Evolutionary conservation across 2,888 invertebrate genomes (phyloP).

Genomic region (Mechanitis mazaeus): DNA sequence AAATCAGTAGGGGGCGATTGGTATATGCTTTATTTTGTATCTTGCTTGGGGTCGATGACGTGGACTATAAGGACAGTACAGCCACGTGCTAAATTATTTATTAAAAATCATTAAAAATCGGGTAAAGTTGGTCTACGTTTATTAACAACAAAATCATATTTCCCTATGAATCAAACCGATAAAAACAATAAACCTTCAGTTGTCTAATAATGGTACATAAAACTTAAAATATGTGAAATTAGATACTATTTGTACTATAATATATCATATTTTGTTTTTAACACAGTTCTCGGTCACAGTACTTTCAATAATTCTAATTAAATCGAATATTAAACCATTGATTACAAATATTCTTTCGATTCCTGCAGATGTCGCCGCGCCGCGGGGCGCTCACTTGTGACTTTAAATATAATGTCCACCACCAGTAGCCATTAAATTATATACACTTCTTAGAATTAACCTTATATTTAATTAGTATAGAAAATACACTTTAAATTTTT

Average conservation of each 20-base stretch:
- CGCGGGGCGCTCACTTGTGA: constrained; percentile 41
- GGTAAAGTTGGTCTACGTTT: too few relatives aligned
- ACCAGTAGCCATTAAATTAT: constrained; percentile 46
- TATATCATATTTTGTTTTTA: constrained; percentile 2
- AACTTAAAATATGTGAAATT: background rate
- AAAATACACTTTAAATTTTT: too few relatives aligned
- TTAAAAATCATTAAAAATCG: background rate
- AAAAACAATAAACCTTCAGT: too few relatives aligned
- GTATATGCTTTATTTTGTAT: constrained; percentile 54
- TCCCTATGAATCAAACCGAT: too few relatives aligned
- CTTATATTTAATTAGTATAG: background rate
- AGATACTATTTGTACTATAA: constrained; percentile 13
- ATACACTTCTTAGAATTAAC: constrained; percentile 16
- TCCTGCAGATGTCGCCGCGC: constrained; percentile 59
- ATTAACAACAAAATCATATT: too few relatives aligned
- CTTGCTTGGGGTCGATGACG: constrained; percentile 42
- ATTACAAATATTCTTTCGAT: constrained; percentile 55
- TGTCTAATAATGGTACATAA: too few relatives aligned
- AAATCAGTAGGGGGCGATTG: constrained; percentile 66
- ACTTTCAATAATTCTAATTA: constrained; percentile 67
- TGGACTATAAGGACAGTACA: constrained; percentile 13
- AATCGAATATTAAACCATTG: constrained; percentile 71
- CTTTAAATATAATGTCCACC: constrained; percentile 35
- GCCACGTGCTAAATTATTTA: background rate
- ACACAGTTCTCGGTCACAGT: constrained; percentile 33